phyloP scores from a whole-genome alignment of 2,888 invertebrate species.

The Girardia tigrina region DNA sequence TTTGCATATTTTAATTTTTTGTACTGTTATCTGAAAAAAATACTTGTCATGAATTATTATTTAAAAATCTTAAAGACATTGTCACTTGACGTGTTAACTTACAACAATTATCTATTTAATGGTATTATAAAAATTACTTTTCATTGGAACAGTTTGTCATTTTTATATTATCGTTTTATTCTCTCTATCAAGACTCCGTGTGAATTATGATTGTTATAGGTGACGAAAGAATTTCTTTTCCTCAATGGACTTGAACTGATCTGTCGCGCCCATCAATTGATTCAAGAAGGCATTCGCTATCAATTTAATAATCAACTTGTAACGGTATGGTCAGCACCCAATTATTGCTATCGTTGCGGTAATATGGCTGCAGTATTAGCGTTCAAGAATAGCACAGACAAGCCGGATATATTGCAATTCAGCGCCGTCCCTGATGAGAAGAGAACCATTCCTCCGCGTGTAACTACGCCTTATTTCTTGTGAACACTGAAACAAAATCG shows the following conservation, averaged over 20 bases:
- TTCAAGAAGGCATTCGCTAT: constrained; percentile 91
- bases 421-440: constrained; percentile 85
- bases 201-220: not conserved
- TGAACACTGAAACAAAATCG: constrained; percentile 50
- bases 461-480: constrained; percentile 89
- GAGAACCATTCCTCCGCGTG: constrained; percentile 75
- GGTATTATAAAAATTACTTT: no score
- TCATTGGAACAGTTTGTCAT: no score
- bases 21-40: no score
- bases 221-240: constrained; percentile 62
- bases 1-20: no score
- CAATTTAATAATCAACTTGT: constrained; percentile 92
- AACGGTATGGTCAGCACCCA: constrained; percentile 96
- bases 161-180: no score
- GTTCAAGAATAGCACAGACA: constrained; percentile 63
- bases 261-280: constrained; percentile 93
- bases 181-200: no score
- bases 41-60: no score
- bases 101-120: no score
- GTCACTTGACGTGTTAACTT: no score
- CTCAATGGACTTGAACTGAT: constrained; percentile 80
- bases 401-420: constrained; percentile 57
- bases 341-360: constrained; percentile 97
- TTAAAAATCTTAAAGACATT: no score
- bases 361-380: constrained; percentile 90